These are phyloP conservation scores for Lasaia peninsularis DNA, from an alignment of 1,140 invertebrate species.

Conservation along the genomic window DNA sequence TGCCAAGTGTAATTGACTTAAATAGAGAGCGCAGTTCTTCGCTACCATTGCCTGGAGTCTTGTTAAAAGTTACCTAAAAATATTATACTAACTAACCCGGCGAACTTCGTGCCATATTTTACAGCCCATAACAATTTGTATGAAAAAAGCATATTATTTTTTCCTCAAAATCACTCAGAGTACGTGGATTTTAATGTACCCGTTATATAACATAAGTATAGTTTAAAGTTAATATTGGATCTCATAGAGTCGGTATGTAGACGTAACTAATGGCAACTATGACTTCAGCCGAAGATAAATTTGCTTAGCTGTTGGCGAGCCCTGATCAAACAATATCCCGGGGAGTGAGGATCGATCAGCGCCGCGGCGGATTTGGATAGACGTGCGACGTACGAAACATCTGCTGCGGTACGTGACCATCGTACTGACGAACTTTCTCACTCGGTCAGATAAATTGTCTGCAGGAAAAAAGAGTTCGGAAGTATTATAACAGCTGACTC, in stretches of 20 bases:
- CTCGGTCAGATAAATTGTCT: too few species aligned
- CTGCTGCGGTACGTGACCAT: too few species aligned
- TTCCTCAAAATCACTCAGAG: background rate
- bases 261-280: conserved; percentile 1
- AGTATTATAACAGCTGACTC: too few species aligned
- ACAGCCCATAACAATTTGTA: too few species aligned
- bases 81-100: too few species aligned
- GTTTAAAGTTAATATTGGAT: conserved; percentile 1
- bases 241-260: background rate
- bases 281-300: conserved; percentile 5
- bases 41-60: background rate
- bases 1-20: conserved; percentile 15
- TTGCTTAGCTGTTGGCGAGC: conserved; percentile 6
- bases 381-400: background rate
- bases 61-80: conserved; percentile 4
- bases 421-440: too few species aligned
- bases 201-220: too few species aligned
- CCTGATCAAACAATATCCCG: conserved; percentile 4
- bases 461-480: background rate
- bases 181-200: too few species aligned
- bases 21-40: conserved; percentile 2
- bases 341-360: background rate
- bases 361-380: background rate
- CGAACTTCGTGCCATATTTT: too few species aligned
- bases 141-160: background rate